Evolutionary conservation across 2,888 invertebrate genomes (phyloP), one percentile per base, ranked within the genome.

Genomic region (Coleophora deauratella): DNA sequence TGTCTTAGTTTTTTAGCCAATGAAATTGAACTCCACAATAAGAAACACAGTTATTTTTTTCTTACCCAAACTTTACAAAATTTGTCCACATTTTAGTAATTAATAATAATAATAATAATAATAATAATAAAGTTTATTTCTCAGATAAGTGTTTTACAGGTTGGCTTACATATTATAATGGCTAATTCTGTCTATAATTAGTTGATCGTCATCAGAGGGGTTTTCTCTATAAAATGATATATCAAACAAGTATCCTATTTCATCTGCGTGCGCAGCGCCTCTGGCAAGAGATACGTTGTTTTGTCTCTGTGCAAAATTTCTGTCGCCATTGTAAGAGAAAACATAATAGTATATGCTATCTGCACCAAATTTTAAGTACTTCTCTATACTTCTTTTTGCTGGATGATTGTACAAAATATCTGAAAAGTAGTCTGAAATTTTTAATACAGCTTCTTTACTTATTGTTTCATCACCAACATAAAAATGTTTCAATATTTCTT

Each of bases 21-120:
- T 4, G 6, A 4, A 21, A 21, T 21, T 21, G n/a, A n/a, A n/a
- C n/a, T n/a, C n/a, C n/a, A n/a, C n/a, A n/a, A n/a, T n/a, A n/a
- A n/a, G n/a, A 21, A 21, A 4, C 6, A 31, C 31, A 9, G 12
- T 4, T 13, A 13, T 13, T 33, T 1, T 9, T 9, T 14, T 33
- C 38, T 30, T 31, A 42, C 42, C 32, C 30, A 12, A 27, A 37
- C 13, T 42, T 42, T 1, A 32, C 42, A 13, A 42, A 42, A 13
- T 42, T 42, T 9, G 42, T 64, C 79, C 79, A 80, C 59, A 79
- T 57, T 0, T 61, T 60, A 0, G 77, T 77, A 49, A n/a, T n/a
- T n/a, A n/a, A n/a, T n/a, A n/a, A n/a, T n/a, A n/a, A n/a, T n/a
- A n/a, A n/a, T n/a, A n/a, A n/a, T n/a, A n/a, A n/a, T n/a, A n/a